Conservation (phyloP, 2,797 vertebrate genomes). For the Leptatherina wallacei region DNA sequence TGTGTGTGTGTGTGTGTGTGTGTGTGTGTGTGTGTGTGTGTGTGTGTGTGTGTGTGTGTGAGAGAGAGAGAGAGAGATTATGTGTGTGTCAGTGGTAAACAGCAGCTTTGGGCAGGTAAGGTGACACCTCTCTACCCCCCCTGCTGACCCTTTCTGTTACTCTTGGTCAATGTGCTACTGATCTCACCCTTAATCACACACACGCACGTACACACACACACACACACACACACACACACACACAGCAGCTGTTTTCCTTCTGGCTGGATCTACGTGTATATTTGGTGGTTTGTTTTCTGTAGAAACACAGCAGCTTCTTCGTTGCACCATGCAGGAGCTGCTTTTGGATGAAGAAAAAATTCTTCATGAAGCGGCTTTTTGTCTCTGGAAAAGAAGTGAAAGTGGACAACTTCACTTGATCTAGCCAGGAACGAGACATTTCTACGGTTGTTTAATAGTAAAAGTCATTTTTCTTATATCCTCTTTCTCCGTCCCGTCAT, state of each 20-base stretch:
- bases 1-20: too few relatives aligned
- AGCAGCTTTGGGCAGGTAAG: slow-evolving; percentile 62
- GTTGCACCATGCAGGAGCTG: slow-evolving; percentile 28
- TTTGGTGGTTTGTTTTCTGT: slow-evolving; percentile 23
- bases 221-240: neutral
- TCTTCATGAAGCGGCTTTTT: neutral
- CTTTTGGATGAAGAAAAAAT: slow-evolving; percentile 14
- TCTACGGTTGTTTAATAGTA: too few relatives aligned
- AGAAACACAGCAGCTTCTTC: slow-evolving; percentile 6
- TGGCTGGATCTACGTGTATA: neutral
- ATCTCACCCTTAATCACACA: slow-evolving; percentile 12
- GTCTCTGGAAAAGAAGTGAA: too few relatives aligned
- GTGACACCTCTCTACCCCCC: slow-evolving; percentile 41
- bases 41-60: slow-evolving; percentile 7
- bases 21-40: slow-evolving; percentile 6
- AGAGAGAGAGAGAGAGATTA: slow-evolving; percentile 1
- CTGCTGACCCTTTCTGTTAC: slow-evolving; percentile 31
- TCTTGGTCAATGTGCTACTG: slow-evolving; percentile 26
- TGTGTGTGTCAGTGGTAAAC: slow-evolving; percentile 67
- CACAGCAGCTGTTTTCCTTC: slow-evolving; percentile 29
- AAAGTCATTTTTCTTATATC: neutral
- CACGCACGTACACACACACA: neutral
- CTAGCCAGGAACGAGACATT: neutral
- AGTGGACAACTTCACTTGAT: neutral
- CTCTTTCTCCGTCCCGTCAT: neutral